Evolutionary conservation across 2,888 invertebrate species (phyloP).

Genomic region (Hylaea fasciaria): DNA sequence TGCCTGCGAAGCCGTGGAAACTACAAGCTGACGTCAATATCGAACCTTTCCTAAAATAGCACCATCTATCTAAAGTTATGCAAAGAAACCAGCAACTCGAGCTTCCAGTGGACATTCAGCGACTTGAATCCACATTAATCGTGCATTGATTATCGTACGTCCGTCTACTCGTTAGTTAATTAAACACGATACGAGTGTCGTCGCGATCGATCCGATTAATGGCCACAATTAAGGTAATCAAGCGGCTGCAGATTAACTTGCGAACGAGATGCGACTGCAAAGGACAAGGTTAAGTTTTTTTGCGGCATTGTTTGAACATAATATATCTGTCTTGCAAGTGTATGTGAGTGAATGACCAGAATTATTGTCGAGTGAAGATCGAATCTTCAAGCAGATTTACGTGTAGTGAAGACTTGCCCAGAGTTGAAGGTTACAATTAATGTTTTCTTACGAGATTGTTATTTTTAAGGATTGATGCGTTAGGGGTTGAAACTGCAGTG

Average conservation of each 20-base stretch:
- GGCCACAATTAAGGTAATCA: constrained; percentile 80
- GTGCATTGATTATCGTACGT: constrained; percentile 77
- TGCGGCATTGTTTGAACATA: not conserved
- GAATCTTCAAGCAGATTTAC: no score
- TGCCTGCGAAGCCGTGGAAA: not conserved
- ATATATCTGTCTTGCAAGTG: not conserved
- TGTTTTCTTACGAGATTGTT: no score
- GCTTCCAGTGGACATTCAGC: constrained; percentile 36
- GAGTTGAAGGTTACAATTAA: no score
- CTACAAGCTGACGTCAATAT: not conserved
- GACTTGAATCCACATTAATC: constrained; percentile 67
- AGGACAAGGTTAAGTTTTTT: constrained; percentile 21
- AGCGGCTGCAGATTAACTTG: constrained; percentile 74
- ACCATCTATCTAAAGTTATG: constrained; percentile 24
- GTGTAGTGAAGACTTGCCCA: no score
- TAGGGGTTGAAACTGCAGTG: no score
- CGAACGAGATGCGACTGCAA: constrained; percentile 37
- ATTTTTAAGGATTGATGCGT: no score
- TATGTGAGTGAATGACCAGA: not conserved
- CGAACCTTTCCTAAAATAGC: constrained; percentile 15
- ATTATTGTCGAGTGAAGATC: no score
- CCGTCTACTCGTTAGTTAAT: constrained; percentile 80
- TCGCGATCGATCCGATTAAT: constrained; percentile 75
- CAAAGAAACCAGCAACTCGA: constrained; percentile 15
- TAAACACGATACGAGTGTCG: constrained; percentile 79